Base-by-base conservation (phyloP, 1,140 invertebrate genomes). In the Cotesia glomerata region DNA sequence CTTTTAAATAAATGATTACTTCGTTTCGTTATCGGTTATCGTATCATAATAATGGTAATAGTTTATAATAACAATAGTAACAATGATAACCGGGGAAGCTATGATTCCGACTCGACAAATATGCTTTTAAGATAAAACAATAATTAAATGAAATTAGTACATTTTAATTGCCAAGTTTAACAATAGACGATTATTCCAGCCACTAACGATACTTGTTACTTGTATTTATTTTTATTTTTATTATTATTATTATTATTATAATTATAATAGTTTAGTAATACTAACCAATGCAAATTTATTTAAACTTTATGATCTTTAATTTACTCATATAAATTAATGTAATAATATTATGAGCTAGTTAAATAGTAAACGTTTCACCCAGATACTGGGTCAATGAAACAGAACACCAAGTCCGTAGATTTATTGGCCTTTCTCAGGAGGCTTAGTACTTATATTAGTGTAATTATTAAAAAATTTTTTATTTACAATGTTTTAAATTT, bases 321-420 rank as follows among this genome's bases (percentile, higher is more conserved):
- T 14, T 18, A 16, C 18, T 5, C 3, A 56, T 18, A 18, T 14
- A 56, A 56, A 18, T 18, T 13, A 56, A n/a, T 14, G 49, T 11
- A 51, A n/a, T n/a, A 51, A n/a, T n/a, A 51, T 45, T 45, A 45
- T 45, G 39, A 9, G 39, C 11, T 11, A 45, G 7, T 9, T 45
- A 3, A 8, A 45, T 45, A 11, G 72, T 66, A 73, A 69, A 68
- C 72, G 72, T 73, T 73, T 73, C 72, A 73, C 72, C 69, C 62
- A 62, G 34, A 73, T 73, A 73, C 66, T 73, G 65, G 72, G 72
- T 73, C 72, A 73, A 73, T 64, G 65, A 69, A 69, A 59, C 66
- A 67, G 65, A 67, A 39, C 65, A 39, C 39, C 49, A 32, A 61
- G 35, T 39, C 51, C 52, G 62, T 73, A 61, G 72, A 73, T 73